Evolutionary conservation across 2,113 vertebrate species (phyloP).

Genomic region (Rissa tridactyla): DNA sequence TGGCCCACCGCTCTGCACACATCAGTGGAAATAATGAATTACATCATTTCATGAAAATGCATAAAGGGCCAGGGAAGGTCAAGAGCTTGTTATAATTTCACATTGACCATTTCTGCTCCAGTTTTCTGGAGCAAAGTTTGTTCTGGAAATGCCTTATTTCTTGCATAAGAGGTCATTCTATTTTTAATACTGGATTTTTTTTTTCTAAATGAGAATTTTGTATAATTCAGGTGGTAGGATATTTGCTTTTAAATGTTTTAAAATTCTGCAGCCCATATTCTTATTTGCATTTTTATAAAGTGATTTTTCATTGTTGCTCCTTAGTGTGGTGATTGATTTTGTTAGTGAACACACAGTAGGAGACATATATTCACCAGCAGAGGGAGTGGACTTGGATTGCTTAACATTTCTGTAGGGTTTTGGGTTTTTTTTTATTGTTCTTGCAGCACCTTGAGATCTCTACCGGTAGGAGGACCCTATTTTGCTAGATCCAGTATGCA

Average conservation of each 20-base stretch:
- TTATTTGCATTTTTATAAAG: background rate
- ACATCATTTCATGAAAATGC: constrained; percentile 56
- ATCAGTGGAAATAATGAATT: constrained; percentile 59
- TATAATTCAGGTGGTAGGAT: background rate
- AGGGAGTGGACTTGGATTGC: background rate
- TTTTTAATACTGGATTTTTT: background rate
- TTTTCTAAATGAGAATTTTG: background rate
- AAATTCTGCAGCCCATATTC: background rate
- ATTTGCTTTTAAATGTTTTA: background rate
- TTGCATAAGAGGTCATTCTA: background rate
- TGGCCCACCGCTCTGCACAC: constrained; percentile 16
- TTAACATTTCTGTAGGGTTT: background rate
- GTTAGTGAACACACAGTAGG: background rate
- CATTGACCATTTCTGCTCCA: constrained; percentile 12
- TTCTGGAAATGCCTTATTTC: background rate
- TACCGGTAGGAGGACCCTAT: background rate
- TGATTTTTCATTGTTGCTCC: background rate
- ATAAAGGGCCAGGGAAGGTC: constrained; percentile 46
- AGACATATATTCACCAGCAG: background rate
- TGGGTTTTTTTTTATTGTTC: background rate
- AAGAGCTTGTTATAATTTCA: constrained; percentile 55
- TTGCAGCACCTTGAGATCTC: background rate
- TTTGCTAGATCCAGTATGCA: background rate
- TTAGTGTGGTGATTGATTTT: background rate
- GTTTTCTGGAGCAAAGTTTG: constrained; percentile 17